Percentiles rank a stretch among this genome's conserved stretches.
Conservation (phyloP, 2,113 vertebrate genomes). For the Polyodon spathula region DNA sequence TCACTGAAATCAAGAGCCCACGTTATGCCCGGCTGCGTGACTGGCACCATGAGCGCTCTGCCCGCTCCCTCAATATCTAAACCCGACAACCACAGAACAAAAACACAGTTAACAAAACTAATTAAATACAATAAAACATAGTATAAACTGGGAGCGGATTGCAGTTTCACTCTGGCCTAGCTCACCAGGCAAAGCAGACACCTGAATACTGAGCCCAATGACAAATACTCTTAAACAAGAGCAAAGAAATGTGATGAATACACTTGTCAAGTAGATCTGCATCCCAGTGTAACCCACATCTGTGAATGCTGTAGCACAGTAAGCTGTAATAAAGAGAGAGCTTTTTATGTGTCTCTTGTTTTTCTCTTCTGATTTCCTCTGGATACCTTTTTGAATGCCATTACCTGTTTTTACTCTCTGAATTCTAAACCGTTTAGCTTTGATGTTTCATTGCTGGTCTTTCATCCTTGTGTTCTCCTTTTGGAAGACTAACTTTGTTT, state of each 20-base stretch:
- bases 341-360: slow-evolving; percentile 25
- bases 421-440: slow-evolving; percentile 37
- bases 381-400: too few species aligned
- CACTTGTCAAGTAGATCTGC: slow-evolving; percentile 23
- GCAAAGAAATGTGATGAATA: slow-evolving; percentile 5
- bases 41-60: slow-evolving; percentile 75
- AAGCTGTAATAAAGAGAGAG: not conserved
- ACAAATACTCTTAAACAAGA: slow-evolving; percentile 34
- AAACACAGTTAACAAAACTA: slow-evolving; percentile 17
- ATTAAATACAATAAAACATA: slow-evolving; percentile 22
- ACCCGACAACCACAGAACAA: slow-evolving; percentile 43
- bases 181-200: slow-evolving; percentile 41
- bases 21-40: slow-evolving; percentile 71
- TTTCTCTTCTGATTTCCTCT: slow-evolving; percentile 38
- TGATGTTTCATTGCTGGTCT: too few species aligned
- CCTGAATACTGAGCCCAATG: slow-evolving; percentile 54
- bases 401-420: slow-evolving; percentile 21
- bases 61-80: slow-evolving; percentile 70
- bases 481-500: not conserved
- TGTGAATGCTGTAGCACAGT: slow-evolving; percentile 1
- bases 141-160: slow-evolving; percentile 26
- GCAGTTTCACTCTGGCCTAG: slow-evolving; percentile 28
- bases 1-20: slow-evolving; percentile 75
- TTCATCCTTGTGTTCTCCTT: slow-evolving; percentile 26
- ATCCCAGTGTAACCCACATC: slow-evolving; percentile 3